Conservation (phyloP, 1,140 invertebrate genomes). For the Ptiloglossa arizonensis region DNA sequence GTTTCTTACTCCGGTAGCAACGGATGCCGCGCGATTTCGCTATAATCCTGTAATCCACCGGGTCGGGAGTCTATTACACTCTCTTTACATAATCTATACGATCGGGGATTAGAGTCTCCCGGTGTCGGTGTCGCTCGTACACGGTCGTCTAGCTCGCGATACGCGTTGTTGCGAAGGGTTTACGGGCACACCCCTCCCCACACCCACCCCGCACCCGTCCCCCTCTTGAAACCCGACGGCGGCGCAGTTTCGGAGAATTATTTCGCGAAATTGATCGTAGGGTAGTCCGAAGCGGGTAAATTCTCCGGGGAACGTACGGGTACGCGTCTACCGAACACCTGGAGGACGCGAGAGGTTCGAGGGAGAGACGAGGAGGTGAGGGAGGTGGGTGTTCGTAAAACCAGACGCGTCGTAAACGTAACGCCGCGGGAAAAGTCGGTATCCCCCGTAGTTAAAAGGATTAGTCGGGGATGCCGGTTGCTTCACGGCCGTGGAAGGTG, state of each 20-base stretch:
- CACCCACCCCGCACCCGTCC: too few species aligned
- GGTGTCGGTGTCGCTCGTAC: background rate
- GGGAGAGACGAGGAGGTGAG: too few species aligned
- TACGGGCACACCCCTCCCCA: too few species aligned
- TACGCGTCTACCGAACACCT: too few species aligned
- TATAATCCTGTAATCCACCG: slow-evolving; percentile 45
- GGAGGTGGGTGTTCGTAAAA: slow-evolving; percentile 44
- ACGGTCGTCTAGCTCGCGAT: background rate
- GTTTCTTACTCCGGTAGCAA: slow-evolving; percentile 27
- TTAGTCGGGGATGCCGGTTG: slow-evolving; percentile 48
- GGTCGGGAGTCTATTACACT: slow-evolving; percentile 38
- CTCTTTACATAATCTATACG: slow-evolving; percentile 51
- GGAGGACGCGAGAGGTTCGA: too few species aligned
- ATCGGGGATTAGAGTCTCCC: slow-evolving; percentile 17
- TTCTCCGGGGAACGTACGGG: background rate
- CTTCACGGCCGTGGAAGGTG: background rate
- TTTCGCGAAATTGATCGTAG: slow-evolving; percentile 34
- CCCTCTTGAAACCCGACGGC: too few species aligned
- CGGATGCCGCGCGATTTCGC: slow-evolving; percentile 23
- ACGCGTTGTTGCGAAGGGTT: slow-evolving; percentile 1
- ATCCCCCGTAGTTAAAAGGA: slow-evolving; percentile 56
- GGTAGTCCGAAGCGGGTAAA: background rate
- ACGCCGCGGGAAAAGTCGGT: slow-evolving; percentile 26
- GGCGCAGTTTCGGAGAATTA: slow-evolving; percentile 10
- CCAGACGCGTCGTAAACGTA: slow-evolving; percentile 55